phyloP scores from a whole-genome alignment of 2,113 vertebrate species.

The Cololabis saira region DNA sequence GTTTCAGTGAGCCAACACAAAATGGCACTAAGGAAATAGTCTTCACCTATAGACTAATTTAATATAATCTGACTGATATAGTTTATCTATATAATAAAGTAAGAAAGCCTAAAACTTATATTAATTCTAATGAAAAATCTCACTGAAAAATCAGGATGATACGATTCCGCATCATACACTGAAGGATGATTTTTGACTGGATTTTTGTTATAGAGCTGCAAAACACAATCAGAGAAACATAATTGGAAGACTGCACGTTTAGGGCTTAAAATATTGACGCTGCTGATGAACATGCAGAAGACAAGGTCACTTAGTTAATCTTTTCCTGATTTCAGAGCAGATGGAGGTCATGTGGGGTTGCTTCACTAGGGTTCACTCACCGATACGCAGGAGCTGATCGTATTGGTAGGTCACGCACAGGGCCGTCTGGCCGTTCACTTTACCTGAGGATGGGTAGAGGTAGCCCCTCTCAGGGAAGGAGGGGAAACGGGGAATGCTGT shows the following conservation, averaged over 20 bases:
- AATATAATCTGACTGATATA: too few relatives aligned
- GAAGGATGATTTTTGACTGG: too few relatives aligned
- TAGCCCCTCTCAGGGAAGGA: slow-evolving; percentile 86
- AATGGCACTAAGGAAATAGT: too few relatives aligned
- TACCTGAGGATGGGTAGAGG: slow-evolving; percentile 85
- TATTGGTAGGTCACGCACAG: slow-evolving; percentile 89
- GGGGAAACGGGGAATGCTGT: slow-evolving; percentile 91
- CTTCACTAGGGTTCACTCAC: slow-evolving; percentile 68
- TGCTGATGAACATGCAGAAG: not conserved
- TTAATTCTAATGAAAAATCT: too few relatives aligned
- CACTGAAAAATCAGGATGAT: too few relatives aligned
- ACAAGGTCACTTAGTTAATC: not conserved
- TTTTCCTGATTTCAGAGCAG: slow-evolving; percentile 1
- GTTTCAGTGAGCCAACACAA: too few relatives aligned
- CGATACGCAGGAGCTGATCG: slow-evolving; percentile 84
- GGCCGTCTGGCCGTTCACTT: slow-evolving; percentile 84
- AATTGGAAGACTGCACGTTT: not conserved
- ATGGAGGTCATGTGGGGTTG: slow-evolving; percentile 1
- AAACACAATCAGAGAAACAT: too few relatives aligned
- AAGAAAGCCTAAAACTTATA: too few relatives aligned
- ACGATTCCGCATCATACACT: too few relatives aligned
- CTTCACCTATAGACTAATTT: too few relatives aligned
- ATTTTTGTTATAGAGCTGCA: too few relatives aligned
- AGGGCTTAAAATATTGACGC: not conserved
- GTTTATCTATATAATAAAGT: too few relatives aligned